A percentile compares a stretch with the other conserved stretches of the same genome.
phyloP scores from a whole-genome alignment of 92 coral and sea anemone species.

The Paramuricea clavata region DNA sequence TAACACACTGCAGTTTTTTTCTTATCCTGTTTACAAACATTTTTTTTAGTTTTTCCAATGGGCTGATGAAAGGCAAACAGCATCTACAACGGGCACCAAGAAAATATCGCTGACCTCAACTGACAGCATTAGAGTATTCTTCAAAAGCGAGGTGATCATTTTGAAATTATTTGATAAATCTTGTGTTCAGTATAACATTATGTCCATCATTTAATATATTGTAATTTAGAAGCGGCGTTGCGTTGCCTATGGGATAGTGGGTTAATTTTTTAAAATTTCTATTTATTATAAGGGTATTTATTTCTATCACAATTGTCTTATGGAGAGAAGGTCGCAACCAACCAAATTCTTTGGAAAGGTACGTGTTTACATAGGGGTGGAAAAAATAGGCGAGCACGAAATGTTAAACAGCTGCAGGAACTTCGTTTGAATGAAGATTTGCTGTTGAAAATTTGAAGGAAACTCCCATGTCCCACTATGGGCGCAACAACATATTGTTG shows the following conservation, averaged over 20 bases:
- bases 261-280: background rate
- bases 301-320: constrained; percentile 81
- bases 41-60: constrained; percentile 82
- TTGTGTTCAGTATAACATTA: background rate
- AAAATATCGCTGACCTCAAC: constrained; percentile 74
- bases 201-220: background rate
- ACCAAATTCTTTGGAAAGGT: constrained; percentile 20
- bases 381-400: too few relatives aligned
- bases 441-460: too few relatives aligned
- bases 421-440: too few relatives aligned
- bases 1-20: too few relatives aligned
- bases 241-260: background rate
- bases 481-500: too few relatives aligned
- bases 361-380: background rate
- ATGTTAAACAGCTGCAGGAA: too few relatives aligned
- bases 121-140: constrained; percentile 75
- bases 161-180: background rate
- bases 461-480: too few relatives aligned
- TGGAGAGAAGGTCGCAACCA: constrained; percentile 50
- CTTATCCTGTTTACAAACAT: background rate
- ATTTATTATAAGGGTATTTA: constrained; percentile 66
- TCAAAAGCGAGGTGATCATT: constrained; percentile 80
- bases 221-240: background rate
- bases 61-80: constrained; percentile 87
- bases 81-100: constrained; percentile 36